Evolutionary conservation across 2,888 invertebrate genomes (phyloP), one percentile per base, ranked within the genome.

Genomic region (Cremastinae sp.): DNA sequence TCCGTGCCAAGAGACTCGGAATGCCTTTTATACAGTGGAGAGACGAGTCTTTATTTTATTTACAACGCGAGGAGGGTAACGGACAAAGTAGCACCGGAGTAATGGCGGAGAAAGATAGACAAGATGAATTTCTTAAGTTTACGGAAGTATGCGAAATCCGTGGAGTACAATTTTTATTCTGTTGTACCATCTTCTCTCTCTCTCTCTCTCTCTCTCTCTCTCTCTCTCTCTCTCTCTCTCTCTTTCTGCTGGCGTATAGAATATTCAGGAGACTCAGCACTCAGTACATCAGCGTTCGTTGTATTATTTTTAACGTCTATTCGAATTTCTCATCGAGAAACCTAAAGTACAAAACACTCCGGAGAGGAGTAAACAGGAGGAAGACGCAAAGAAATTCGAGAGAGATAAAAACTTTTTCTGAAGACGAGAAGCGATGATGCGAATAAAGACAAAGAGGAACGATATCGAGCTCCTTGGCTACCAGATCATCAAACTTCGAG

Each of bases 251-350:
- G 41, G 14, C 7, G 51, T 22, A 70, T 74, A 49, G 56, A 71
- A 71, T 71, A 75, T 71, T 59, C 71, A 65, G 41, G 22, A 61
- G 73, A 55, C 61, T 74, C 74, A 68, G 68, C 68, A 68, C 56
- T 22, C 58, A 39, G 43, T 68, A 56, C 75, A 68, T 53, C 68
- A 59, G 69, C 59, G 41, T 65, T 69, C 69, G 65, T 55, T 76
- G 73, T 58, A 73, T 76, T 73, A 76, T 73, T 73, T 76, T n/a
- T 28, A 65, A 73, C 69, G 65, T 76, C 69, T 59, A 20, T 68
- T 64, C 39, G 72, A 64, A 72, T 73, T 76, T 72, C 53, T 75
- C 71, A 75, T 68, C 72, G 58, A n/a, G n/a, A n/a, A n/a, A n/a
- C n/a, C n/a, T n/a, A n/a, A n/a, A n/a, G n/a, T n/a, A n/a, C n/a